These are phyloP conservation scores for Lottia scabra DNA, from an alignment of 2,888 invertebrate species.

Conservation along the genomic window DNA sequence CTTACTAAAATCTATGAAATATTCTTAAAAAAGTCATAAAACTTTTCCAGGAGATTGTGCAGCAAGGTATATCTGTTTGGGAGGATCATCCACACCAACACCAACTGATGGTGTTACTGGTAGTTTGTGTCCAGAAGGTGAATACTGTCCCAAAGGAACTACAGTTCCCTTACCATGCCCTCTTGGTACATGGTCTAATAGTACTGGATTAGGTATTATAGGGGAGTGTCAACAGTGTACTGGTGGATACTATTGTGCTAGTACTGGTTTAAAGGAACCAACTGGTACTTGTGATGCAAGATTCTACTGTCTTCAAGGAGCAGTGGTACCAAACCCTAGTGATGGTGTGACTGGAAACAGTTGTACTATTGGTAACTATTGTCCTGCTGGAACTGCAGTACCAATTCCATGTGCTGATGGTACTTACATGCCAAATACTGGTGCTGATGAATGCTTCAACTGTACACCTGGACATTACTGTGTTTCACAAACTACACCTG, in stretches of 20 bases:
- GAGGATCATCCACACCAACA: constrained; percentile 54
- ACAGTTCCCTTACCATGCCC: constrained; percentile 51
- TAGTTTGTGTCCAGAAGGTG: constrained; percentile 56
- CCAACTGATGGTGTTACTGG: constrained; percentile 62
- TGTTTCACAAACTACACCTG: constrained; percentile 47
- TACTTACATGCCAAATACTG: constrained; percentile 53
- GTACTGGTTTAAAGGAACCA: constrained; percentile 54
- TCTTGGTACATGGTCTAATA: constrained; percentile 55
- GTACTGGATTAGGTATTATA: constrained; percentile 45
- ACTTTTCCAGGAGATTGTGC: constrained; percentile 45
- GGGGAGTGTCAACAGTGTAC: constrained; percentile 41
- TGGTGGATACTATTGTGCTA: constrained; percentile 59
- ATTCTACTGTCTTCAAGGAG: constrained; percentile 57
- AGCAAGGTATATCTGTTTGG: constrained; percentile 59
- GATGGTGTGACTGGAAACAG: constrained; percentile 56
- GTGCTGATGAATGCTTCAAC: constrained; percentile 52
- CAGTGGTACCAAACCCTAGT: constrained; percentile 53
- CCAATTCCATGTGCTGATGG: constrained; percentile 54
- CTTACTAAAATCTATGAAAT: too few species aligned
- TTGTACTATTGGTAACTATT: constrained; percentile 63
- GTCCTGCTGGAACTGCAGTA: constrained; percentile 56
- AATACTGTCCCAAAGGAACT: constrained; percentile 57
- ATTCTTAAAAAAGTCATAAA: too few species aligned
- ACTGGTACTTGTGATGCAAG: constrained; percentile 57
- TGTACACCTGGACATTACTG: constrained; percentile 62